Percentiles rank a stretch among this genome's conserved stretches.
phyloP scores from a whole-genome alignment of 2,113 vertebrate species.

The Ramphastos sulfuratus region DNA sequence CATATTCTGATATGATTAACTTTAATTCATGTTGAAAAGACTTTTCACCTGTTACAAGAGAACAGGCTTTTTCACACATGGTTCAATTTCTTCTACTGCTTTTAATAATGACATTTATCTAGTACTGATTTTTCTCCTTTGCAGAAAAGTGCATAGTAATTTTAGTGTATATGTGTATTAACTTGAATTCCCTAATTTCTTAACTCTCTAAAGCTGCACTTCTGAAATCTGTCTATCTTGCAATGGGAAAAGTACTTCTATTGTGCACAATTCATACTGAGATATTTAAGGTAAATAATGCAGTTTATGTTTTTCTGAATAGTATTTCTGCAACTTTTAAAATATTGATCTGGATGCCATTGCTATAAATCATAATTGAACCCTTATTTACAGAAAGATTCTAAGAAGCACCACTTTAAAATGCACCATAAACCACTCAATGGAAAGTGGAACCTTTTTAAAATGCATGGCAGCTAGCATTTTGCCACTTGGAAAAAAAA shows the following conservation, averaged over 20 bases:
- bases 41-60: conserved; percentile 9
- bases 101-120: conserved; percentile 48
- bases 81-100: conserved; percentile 35
- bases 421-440: background rate
- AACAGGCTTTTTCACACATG: conserved; percentile 24
- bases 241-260: background rate
- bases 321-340: background rate
- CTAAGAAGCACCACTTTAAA: background rate
- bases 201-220: background rate
- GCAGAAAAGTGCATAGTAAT: background rate
- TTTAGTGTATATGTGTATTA: background rate
- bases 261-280: background rate
- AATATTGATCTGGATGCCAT: background rate
- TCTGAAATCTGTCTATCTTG: background rate
- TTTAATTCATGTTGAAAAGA: conserved; percentile 53
- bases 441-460: background rate
- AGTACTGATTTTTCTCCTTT: conserved; percentile 37
- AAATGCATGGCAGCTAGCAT: background rate
- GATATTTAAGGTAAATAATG: background rate
- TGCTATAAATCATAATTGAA: background rate
- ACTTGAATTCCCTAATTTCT: conserved; percentile 42
- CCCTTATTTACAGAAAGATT: background rate
- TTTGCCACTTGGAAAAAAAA: background rate
- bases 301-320: conserved; percentile 12
- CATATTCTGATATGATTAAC: conserved; percentile 32